These are phyloP conservation scores for Poliocrania exsul DNA, from an alignment of 2,797 vertebrate species.

Conservation along the genomic window DNA sequence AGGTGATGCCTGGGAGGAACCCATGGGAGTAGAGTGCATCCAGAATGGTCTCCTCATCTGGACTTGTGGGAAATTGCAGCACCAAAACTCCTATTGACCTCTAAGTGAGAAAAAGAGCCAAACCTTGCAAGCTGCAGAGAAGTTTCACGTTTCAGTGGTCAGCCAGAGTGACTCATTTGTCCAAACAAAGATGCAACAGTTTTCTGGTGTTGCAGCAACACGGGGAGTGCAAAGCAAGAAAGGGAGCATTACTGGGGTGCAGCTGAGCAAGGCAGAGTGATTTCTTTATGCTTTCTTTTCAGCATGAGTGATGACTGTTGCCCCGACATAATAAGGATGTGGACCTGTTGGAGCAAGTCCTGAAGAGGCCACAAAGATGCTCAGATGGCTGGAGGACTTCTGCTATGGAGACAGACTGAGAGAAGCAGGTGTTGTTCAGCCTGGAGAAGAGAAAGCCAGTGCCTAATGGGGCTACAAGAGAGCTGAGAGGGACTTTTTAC, in stretches of 20 bases:
- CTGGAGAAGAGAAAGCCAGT: not conserved
- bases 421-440: not conserved
- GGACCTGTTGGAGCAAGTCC: not conserved
- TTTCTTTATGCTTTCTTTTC: not conserved
- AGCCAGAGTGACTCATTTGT: not conserved
- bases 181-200: not conserved
- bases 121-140: not conserved
- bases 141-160: not conserved
- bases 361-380: not conserved
- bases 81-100: not conserved
- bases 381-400: not conserved
- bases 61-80: not conserved
- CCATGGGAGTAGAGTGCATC: fast-evolving
- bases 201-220: not conserved
- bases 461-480: not conserved
- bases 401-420: not conserved
- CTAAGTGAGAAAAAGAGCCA: not conserved
- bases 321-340: not conserved
- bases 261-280: not conserved
- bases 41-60: fast-evolving
- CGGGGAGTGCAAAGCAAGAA: not conserved
- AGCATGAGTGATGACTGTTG: not conserved
- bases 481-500: not conserved
- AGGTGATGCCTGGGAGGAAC: not conserved
- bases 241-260: not conserved